phyloP scores from a whole-genome alignment of 2,113 vertebrate genomes.

The Nesogale talazaci region DNA sequence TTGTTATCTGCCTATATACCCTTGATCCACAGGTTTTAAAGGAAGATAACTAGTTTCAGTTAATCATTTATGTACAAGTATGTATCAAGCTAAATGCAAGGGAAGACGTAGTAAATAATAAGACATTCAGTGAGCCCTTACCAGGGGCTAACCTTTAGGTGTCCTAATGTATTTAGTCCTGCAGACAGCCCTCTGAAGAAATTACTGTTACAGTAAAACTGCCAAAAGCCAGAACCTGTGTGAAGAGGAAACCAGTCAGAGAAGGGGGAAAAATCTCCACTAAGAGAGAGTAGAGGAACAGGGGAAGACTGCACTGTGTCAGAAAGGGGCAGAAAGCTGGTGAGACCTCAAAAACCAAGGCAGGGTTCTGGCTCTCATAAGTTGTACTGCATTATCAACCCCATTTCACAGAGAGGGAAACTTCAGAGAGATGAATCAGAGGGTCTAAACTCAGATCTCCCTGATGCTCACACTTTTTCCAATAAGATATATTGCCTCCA shows the following conservation, averaged over 20 bases:
- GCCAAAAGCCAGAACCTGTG: background rate
- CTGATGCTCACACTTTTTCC: background rate
- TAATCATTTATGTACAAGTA: background rate
- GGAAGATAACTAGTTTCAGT: background rate
- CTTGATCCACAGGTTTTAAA: constrained; percentile 15
- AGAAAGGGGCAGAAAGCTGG: background rate
- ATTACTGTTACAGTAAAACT: background rate
- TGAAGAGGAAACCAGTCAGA: background rate
- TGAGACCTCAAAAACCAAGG: background rate
- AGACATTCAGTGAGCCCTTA: background rate
- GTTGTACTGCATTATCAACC: background rate
- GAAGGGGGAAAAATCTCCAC: background rate
- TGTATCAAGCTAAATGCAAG: constrained; percentile 53
- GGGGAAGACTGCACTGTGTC: background rate
- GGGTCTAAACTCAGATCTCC: constrained; percentile 4
- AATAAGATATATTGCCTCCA: background rate
- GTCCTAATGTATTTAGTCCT: constrained; percentile 7
- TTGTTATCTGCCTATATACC: background rate
- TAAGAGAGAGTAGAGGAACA: background rate
- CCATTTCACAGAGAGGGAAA: background rate
- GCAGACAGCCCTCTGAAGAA: constrained; percentile 7
- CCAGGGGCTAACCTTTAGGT: background rate
- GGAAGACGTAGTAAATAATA: background rate
- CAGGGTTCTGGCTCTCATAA: background rate
- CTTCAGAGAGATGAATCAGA: constrained; percentile 8